Conservation (phyloP, 2,888 invertebrate genomes). For the Octonoba sinensis region DNA sequence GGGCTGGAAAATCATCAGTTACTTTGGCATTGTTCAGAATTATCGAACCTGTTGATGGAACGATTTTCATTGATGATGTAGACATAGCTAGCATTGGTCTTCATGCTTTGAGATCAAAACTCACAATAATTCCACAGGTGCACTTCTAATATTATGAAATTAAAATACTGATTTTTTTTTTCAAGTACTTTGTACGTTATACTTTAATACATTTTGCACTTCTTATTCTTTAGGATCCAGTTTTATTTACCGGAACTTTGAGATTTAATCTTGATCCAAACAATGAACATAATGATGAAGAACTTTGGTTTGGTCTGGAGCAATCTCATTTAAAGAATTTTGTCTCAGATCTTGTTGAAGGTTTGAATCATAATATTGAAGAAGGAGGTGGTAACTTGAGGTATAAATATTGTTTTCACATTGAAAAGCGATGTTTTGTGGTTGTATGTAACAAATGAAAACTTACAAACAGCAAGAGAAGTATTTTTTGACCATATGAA, state of each 20-base stretch:
- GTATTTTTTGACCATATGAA: too few species aligned
- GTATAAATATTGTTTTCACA: conserved; percentile 9
- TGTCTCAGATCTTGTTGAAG: conserved; percentile 15
- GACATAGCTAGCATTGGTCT: conserved; percentile 74
- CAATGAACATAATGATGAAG: conserved; percentile 22
- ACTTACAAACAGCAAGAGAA: too few species aligned
- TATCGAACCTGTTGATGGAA: conserved; percentile 75
- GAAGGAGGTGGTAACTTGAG: conserved; percentile 41
- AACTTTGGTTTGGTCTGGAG: conserved; percentile 36
- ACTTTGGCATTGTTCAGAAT: conserved; percentile 76
- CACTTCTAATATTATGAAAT: conserved; percentile 65
- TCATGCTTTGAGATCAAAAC: conserved; percentile 73
- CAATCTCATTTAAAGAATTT: conserved; percentile 31
- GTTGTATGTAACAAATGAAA: too few species aligned
- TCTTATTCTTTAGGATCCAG: conserved; percentile 33
- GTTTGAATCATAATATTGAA: conserved; percentile 27
- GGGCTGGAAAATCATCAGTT: conserved; percentile 76
- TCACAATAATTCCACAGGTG: conserved; percentile 76
- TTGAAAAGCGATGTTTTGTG: too few species aligned
- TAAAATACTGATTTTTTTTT: background rate
- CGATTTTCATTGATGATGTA: conserved; percentile 74
- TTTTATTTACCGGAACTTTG: conserved; percentile 42
- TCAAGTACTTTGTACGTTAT: background rate
- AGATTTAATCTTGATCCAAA: conserved; percentile 42
- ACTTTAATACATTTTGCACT: background rate